Evolutionary conservation across 2,888 invertebrate species (phyloP), one percentile per base, ranked within the genome.

Genomic region (Epinotia brunnichana): DNA sequence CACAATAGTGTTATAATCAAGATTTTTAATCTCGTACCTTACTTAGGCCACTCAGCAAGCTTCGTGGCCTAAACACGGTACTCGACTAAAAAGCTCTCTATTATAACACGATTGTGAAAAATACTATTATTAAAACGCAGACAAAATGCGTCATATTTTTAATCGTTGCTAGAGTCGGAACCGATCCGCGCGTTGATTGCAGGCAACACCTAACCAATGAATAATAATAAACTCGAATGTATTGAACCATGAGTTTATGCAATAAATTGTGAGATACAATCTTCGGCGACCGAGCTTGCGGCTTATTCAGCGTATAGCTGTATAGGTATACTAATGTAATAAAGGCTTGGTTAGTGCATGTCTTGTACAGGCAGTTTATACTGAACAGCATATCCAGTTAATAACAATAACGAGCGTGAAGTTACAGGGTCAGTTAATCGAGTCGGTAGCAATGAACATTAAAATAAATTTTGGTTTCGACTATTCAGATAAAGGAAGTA

Each of bases 251-350:
- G 69, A 66, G 64, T 69, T 67, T 62, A 64, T 69, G 74, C 74
- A 62, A 74, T 74, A 73, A 74, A 74, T 73, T 67, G 61, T 67
- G 48, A 56, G 74, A 74, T 74, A 74, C 53, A 56, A 73, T 74
- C 74, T 39, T 29, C 19, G 60, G 44, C 53, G 53, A 54, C 54
- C 54, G 66, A 39, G 66, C 66, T 17, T 54, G 64, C 21, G 66
- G 54, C 41, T 66, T 66, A 66, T 66, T 39, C 51, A 63, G 48
- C 61, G 17, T 53, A 17, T 64, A 39, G 66, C 53, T 53, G 19
- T 54, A 66, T 41, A 66, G n/a, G n/a, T 59, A n/a, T 44, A 56
- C 56, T 56, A 63, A 56, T 41, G 64, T 21, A 54, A 56, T 66
- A 66, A 64, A 64, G 64, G 66, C 17, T 53, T 54, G 64, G 39